phyloP scores from a whole-genome alignment of 2,797 vertebrate species.

The Pseudomugil gertrudae region DNA sequence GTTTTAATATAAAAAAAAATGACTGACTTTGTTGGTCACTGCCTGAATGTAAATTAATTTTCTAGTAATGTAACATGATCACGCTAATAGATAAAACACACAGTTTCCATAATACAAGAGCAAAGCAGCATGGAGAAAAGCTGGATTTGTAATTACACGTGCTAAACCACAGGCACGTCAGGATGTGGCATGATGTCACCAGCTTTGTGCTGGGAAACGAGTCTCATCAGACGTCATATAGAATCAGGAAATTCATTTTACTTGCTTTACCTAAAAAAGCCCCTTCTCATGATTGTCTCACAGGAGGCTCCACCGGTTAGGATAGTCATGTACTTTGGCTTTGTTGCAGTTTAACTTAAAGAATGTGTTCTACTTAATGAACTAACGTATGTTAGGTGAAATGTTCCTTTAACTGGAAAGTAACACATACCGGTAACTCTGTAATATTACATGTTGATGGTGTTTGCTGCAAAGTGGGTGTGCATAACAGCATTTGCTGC shows the following conservation, averaged over 20 bases:
- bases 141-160: constrained; percentile 56
- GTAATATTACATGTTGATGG: background rate
- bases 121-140: constrained; percentile 20
- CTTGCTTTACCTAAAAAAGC: constrained; percentile 48
- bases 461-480: background rate
- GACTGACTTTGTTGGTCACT: constrained; percentile 40
- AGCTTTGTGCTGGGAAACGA: constrained; percentile 54
- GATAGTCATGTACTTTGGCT: constrained; percentile 32
- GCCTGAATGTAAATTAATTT: constrained; percentile 50
- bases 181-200: constrained; percentile 76
- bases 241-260: constrained; percentile 26
- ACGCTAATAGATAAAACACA: constrained; percentile 66
- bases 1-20: constrained; percentile 40
- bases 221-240: constrained; percentile 33
- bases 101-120: constrained; percentile 37
- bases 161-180: constrained; percentile 56
- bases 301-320: constrained; percentile 9
- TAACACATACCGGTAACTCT: background rate
- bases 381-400: background rate
- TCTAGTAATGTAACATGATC: constrained; percentile 31
- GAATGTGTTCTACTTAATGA: too few species aligned
- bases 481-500: constrained; percentile 3
- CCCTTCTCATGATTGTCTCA: constrained; percentile 23
- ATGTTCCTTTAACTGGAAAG: background rate
- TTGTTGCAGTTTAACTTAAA: background rate